Base-by-base conservation (phyloP, 1,140 invertebrate genomes). In the Physella acuta region DNA sequence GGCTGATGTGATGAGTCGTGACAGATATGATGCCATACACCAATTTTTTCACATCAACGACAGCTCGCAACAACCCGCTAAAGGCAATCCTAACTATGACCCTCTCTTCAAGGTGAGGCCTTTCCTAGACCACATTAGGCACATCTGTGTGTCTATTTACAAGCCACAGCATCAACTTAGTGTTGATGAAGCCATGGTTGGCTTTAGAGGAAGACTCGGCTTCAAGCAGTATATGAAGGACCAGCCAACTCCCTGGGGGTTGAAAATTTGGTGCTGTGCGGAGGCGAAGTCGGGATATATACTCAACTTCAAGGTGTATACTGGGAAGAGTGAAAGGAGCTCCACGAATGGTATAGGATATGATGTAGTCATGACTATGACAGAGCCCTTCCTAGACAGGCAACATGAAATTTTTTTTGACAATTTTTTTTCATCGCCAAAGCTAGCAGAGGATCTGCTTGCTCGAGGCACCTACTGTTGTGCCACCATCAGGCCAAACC, bases 221-320 rank as follows among this genome's bases (percentile, higher is more conserved):
- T 79, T 83, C 61, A 84, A 85, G 75, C 84, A 86, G 70, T 86
- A 87, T 71, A 65, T 79, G 55, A 78, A 74, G 33, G 73, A 79
- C 37, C 85, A 85, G 63, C 83, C 85, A 20, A 76, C 82, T 67
- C 87, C 86, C 71, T 83, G 82, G 78, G 84, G 83, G 20, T 83
- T 83, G 16, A 87, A 85, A 76, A 75, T 85, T 68, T 86, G 73
- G 69, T 66, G 65, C 49, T 11, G 68, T 0, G 72, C 70, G 37
- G 73, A 78, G 33, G 31, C 53, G 14, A 28, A 20, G 28, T 68
- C 67, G 30, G 73, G 68, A 1, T 76, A 69, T 62, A 4, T 66
- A 5, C 44, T 67, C 17, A 55, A 34, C 24, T 53, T 67, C 4
- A 26, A 33, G 8, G 52, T 62, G 16, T 72, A 63, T 60, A 62